Evolutionary conservation across 2,113 vertebrate species (phyloP).

Genomic region (Tupaia chinensis): DNA sequence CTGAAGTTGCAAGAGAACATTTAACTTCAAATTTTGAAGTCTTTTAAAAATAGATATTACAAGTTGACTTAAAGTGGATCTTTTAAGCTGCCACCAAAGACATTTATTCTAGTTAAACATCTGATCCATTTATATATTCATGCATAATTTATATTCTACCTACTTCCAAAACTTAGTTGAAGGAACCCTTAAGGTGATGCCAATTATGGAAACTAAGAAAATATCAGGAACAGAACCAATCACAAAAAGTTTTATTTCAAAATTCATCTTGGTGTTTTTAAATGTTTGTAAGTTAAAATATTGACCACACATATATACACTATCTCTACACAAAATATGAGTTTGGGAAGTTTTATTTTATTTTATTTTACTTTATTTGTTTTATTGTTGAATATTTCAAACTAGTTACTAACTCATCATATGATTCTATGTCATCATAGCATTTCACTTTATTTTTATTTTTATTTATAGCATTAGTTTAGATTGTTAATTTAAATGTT

Average conservation of each 20-base stretch:
- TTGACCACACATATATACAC: background rate
- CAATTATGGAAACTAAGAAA: slow-evolving; percentile 40
- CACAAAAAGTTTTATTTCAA: slow-evolving; percentile 5
- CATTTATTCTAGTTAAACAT: slow-evolving; percentile 66
- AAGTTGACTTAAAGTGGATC: slow-evolving; percentile 62
- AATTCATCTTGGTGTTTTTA: slow-evolving; percentile 7
- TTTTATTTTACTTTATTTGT: too few species aligned
- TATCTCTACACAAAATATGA: background rate
- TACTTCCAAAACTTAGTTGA: slow-evolving; percentile 68
- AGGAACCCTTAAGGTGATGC: slow-evolving; percentile 1
- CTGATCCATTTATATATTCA: slow-evolving; percentile 56
- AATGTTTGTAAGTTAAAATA: slow-evolving; percentile 37
- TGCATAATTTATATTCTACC: slow-evolving; percentile 64
- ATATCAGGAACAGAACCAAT: background rate
- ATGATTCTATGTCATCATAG: background rate
- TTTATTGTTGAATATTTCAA: slow-evolving; percentile 41
- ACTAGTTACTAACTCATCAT: background rate
- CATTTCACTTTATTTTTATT: slow-evolving; percentile 46
- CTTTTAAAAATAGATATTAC: slow-evolving; percentile 62
- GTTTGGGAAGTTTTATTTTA: background rate
- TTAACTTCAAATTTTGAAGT: slow-evolving; percentile 59
- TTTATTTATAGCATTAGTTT: slow-evolving; percentile 31
- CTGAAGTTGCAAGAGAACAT: slow-evolving; percentile 57
- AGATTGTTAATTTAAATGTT: background rate
- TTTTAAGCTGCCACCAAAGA: slow-evolving; percentile 65